Evolutionary conservation across 2,113 vertebrate species (phyloP).

Genomic region (Pycnonotus jocosus): DNA sequence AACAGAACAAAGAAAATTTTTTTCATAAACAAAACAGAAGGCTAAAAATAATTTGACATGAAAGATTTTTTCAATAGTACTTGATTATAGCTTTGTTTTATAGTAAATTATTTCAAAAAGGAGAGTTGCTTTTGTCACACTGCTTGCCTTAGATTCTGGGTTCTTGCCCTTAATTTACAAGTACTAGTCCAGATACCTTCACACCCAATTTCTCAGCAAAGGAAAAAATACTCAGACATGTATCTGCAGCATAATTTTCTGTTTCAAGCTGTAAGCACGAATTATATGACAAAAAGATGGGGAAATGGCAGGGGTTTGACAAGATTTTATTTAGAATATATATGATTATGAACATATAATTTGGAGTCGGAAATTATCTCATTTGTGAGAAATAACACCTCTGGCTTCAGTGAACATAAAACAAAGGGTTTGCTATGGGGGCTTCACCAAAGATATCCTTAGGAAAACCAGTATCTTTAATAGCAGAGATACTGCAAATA

Average conservation of each 20-base stretch:
- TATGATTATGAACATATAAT: neutral
- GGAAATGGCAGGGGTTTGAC: neutral
- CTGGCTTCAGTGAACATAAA: slow-evolving; percentile 12
- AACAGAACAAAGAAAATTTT: neutral
- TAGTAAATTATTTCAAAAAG: neutral
- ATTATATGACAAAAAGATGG: neutral
- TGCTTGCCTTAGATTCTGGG: neutral
- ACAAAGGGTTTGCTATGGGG: neutral
- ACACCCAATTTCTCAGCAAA: neutral
- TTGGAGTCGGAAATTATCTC: neutral
- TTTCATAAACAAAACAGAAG: neutral
- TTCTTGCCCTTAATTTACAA: neutral
- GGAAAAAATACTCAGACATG: neutral
- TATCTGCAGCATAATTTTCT: neutral
- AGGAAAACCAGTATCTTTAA: neutral
- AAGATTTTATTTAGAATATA: slow-evolving; percentile 10
- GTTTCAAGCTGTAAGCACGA: neutral
- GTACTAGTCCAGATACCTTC: neutral
- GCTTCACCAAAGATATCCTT: neutral
- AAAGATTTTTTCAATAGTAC: neutral
- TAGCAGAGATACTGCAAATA: neutral
- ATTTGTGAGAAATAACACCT: slow-evolving; percentile 11
- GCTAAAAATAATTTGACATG: neutral
- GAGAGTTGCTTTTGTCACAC: neutral
- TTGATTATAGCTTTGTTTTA: neutral